Conservation (phyloP, 1,140 invertebrate genomes). For the Scylla paramamosain region DNA sequence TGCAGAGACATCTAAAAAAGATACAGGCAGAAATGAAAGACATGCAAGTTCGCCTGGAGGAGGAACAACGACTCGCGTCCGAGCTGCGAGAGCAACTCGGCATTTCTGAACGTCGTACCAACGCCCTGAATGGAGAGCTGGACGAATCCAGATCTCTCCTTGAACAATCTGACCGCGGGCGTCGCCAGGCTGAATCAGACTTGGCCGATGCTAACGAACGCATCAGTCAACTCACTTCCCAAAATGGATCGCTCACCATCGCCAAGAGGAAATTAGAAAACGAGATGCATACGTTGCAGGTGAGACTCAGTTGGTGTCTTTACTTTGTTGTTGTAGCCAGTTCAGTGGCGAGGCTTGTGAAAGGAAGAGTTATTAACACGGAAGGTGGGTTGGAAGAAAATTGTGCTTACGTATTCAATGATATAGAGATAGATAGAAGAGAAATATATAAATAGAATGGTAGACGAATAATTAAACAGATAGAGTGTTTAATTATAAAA, state of each 20-base stretch:
- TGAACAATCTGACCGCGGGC: constrained; percentile 79
- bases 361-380: too few relatives aligned
- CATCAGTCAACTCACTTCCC: constrained; percentile 77
- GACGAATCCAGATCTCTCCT: constrained; percentile 83
- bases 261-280: constrained; percentile 64
- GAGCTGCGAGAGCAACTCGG: constrained; percentile 84
- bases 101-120: constrained; percentile 77
- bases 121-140: constrained; percentile 82
- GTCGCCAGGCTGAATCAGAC: constrained; percentile 83
- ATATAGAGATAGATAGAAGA: constrained; percentile 27
- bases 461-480: too few relatives aligned
- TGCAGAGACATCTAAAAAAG: constrained; percentile 81
- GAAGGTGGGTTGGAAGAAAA: too few relatives aligned
- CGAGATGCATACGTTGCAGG: constrained; percentile 65
- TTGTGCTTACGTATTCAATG: background rate
- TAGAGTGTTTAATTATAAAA: too few relatives aligned
- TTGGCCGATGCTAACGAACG: constrained; percentile 83
- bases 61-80: constrained; percentile 83
- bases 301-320: background rate
- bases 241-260: constrained; percentile 52
- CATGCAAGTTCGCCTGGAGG: constrained; percentile 81
- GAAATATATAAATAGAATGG: background rate
- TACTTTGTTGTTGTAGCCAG: background rate
- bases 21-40: constrained; percentile 84
- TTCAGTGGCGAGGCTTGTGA: background rate